Evolutionary conservation across 2,797 vertebrate species (phyloP).

Genomic region (Xerus rutilus): DNA sequence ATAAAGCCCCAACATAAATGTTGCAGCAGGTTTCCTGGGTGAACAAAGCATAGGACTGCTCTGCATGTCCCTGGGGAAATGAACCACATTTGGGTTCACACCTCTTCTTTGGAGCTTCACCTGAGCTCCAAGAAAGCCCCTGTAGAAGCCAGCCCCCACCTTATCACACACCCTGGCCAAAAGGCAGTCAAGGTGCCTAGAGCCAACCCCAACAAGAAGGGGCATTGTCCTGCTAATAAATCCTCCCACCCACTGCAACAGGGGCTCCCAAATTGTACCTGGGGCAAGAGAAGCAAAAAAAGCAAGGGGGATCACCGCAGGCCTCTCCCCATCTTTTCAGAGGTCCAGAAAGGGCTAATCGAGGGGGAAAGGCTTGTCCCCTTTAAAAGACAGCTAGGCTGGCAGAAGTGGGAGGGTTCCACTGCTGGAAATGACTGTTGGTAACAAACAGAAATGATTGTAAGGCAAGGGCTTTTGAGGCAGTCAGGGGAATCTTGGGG

Average conservation of each 20-base stretch:
- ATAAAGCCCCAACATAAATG: neutral
- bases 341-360: constrained; percentile 5
- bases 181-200: neutral
- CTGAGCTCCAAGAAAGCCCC: neutral
- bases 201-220: neutral
- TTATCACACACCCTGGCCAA: neutral
- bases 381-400: constrained; percentile 68
- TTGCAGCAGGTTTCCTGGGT: neutral
- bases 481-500: neutral
- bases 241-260: constrained; percentile 38
- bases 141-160: neutral
- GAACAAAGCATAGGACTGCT: neutral
- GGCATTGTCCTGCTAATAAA: neutral
- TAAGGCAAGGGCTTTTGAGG: constrained; percentile 36
- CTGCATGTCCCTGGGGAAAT: neutral
- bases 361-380: neutral
- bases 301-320: neutral
- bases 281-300: constrained; percentile 57
- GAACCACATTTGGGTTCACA: neutral
- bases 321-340: constrained; percentile 50
- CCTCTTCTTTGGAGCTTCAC: neutral
- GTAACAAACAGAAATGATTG: constrained; percentile 56
- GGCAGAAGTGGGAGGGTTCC: constrained; percentile 60
- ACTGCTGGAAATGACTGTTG: constrained; percentile 55
- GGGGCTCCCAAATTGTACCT: constrained; percentile 39